Conservation (phyloP, 2,888 invertebrate species). For the Diadromus collaris region DNA sequence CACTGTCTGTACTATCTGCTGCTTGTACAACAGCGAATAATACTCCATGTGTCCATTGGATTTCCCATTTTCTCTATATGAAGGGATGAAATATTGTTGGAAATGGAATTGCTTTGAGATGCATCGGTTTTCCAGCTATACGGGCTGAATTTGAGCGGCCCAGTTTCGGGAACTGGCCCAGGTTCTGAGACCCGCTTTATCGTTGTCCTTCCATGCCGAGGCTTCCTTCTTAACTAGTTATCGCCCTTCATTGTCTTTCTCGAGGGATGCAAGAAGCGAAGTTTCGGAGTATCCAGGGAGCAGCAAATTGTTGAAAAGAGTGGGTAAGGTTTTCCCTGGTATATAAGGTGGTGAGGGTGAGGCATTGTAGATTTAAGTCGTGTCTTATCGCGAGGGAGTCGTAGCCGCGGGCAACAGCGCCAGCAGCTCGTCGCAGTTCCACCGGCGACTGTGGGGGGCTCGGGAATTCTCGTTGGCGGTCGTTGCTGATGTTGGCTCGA, state of each 20-base stretch:
- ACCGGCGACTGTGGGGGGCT: constrained; percentile 26
- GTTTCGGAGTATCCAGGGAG: constrained; percentile 32
- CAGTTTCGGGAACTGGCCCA: too few species aligned
- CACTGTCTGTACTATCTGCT: background rate
- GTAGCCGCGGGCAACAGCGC: constrained; percentile 66
- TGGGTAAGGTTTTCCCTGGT: constrained; percentile 16
- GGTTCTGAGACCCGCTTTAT: too few species aligned
- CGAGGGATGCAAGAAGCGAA: constrained; percentile 17
- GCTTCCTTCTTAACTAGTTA: background rate
- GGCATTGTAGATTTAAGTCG: constrained; percentile 75
- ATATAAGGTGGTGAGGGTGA: constrained; percentile 46
- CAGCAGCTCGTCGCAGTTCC: constrained; percentile 43
- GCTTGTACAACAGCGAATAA: background rate
- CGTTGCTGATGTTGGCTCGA: constrained; percentile 45
- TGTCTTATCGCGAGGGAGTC: constrained; percentile 75
- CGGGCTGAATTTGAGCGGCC: background rate
- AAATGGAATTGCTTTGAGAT: constrained; percentile 44
- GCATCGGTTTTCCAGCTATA: background rate
- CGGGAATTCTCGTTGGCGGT: constrained; percentile 41
- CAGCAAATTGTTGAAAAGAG: background rate
- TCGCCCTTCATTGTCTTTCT: constrained; percentile 7
- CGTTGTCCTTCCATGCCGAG: background rate
- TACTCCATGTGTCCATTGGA: constrained; percentile 30
- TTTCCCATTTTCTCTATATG: constrained; percentile 47
- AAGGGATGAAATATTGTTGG: constrained; percentile 49